These are phyloP conservation scores for Archaeoteleia sp. DNA, from an alignment of 2,888 invertebrate species.

Conservation along the genomic window DNA sequence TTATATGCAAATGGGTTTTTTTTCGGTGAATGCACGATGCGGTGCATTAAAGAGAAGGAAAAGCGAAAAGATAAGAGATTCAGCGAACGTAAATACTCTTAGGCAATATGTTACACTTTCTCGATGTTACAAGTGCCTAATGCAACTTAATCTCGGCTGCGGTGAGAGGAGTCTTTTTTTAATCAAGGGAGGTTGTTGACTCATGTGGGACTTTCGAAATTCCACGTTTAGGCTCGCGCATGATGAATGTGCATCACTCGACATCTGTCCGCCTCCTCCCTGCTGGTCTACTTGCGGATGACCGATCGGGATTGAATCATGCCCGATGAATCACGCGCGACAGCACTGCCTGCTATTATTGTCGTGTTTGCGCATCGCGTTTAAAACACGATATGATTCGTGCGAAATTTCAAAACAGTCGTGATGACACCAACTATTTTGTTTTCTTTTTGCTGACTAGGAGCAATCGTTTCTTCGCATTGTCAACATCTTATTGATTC, in stretches of 20 bases:
- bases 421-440: conserved; percentile 11
- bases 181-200: conserved; percentile 41
- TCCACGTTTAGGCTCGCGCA: conserved; percentile 40
- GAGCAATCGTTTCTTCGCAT: too few species aligned
- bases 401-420: conserved; percentile 16
- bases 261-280: conserved; percentile 24
- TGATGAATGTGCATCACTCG: conserved; percentile 40
- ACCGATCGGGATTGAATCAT: conserved; percentile 51
- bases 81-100: conserved; percentile 37
- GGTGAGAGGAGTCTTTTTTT: conserved; percentile 38
- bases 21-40: conserved; percentile 30
- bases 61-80: conserved; percentile 38
- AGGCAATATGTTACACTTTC: conserved; percentile 45
- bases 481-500: too few species aligned
- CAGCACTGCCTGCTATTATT: conserved; percentile 36
- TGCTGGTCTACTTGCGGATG: conserved; percentile 44
- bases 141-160: conserved; percentile 41
- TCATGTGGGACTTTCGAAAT: conserved; percentile 52
- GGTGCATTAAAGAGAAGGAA: conserved; percentile 36
- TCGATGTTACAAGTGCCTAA: conserved; percentile 46
- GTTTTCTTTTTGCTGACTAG: too few species aligned
- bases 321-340: conserved; percentile 49
- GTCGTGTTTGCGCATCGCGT: conserved; percentile 17
- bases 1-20: too few species aligned
- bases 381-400: conserved; percentile 11